Conservation (phyloP, 64 coral and sea anemone genomes). For the Actinia tenebrosa region DNA sequence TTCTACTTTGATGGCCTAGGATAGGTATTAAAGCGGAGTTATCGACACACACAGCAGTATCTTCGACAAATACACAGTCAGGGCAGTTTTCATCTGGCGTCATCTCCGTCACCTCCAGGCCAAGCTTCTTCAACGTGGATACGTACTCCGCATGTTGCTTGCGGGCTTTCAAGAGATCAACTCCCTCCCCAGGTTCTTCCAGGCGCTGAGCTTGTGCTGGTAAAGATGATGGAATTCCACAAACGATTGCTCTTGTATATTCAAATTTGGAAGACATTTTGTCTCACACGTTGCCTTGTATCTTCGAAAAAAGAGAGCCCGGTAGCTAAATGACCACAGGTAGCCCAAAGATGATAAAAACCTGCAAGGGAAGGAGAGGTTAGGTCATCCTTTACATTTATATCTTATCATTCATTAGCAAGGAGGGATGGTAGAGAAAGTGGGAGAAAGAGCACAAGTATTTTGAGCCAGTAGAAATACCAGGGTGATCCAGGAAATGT, state of each 20-base stretch:
- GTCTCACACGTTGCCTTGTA: too few species aligned
- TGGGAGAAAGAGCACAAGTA: too few species aligned
- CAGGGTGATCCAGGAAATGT: too few species aligned
- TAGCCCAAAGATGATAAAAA: not conserved
- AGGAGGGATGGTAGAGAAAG: too few species aligned
- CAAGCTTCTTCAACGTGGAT: constrained; percentile 66
- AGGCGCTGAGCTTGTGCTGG: constrained; percentile 58
- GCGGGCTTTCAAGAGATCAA: constrained; percentile 54
- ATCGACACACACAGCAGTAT: constrained; percentile 71
- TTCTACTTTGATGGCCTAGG: constrained; percentile 69
- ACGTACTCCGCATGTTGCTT: constrained; percentile 56
- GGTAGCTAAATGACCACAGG: not conserved
- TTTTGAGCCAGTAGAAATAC: too few species aligned
- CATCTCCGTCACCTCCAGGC: constrained; percentile 64
- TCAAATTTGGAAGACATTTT: constrained; percentile 34
- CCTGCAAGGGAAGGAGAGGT: too few species aligned
- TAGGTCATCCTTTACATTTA: too few species aligned
- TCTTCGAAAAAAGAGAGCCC: not conserved
- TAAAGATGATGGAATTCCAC: constrained; percentile 62
- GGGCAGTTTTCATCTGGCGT: constrained; percentile 64
- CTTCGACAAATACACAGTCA: constrained; percentile 98
- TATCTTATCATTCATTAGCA: too few species aligned
- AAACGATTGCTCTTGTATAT: constrained; percentile 75
- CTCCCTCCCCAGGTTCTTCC: constrained; percentile 18
- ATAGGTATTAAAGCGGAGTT: constrained; percentile 48